These are phyloP conservation scores for Mythimna impura DNA, from an alignment of 2,888 invertebrate genomes.

Conservation along the genomic window DNA sequence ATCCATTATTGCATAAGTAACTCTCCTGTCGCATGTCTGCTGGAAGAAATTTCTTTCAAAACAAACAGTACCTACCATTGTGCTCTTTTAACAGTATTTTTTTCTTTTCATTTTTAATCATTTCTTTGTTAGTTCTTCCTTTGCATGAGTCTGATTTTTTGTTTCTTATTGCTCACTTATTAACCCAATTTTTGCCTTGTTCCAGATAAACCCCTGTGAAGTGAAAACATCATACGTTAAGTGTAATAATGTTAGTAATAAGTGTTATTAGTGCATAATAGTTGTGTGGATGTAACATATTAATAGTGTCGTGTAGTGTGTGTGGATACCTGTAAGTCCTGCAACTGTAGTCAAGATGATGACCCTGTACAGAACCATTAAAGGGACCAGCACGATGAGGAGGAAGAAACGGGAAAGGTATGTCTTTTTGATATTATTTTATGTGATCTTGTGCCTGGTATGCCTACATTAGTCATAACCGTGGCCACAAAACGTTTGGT, in stretches of 20 bases:
- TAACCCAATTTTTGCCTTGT: conserved; percentile 24
- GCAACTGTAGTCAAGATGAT: conserved; percentile 84
- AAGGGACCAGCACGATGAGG: conserved; percentile 88
- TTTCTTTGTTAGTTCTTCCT: not conserved
- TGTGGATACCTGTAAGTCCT: conserved; percentile 24
- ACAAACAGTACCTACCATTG: too few species aligned
- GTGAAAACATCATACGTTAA: conserved; percentile 40
- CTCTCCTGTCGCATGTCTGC: too few species aligned
- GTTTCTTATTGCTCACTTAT: not conserved
- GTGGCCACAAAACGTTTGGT: too few species aligned
- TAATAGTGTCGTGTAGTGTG: conserved; percentile 67
- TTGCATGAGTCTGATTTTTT: not conserved
- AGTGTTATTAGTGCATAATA: conserved; percentile 47
- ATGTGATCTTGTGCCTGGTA: not conserved
- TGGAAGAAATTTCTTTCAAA: too few species aligned
- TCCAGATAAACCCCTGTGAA: conserved; percentile 54
- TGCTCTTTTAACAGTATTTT: too few species aligned
- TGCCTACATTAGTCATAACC: too few species aligned
- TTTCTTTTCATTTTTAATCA: not conserved
- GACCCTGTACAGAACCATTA: conserved; percentile 90
- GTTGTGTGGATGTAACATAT: conserved; percentile 54
- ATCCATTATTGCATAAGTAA: not conserved
- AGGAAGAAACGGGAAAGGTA: conserved; percentile 89
- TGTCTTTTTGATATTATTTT: not conserved
- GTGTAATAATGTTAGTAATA: conserved; percentile 43